Base-by-base conservation (phyloP, 2,113 vertebrate genomes). In the Synchiropus splendidus region DNA sequence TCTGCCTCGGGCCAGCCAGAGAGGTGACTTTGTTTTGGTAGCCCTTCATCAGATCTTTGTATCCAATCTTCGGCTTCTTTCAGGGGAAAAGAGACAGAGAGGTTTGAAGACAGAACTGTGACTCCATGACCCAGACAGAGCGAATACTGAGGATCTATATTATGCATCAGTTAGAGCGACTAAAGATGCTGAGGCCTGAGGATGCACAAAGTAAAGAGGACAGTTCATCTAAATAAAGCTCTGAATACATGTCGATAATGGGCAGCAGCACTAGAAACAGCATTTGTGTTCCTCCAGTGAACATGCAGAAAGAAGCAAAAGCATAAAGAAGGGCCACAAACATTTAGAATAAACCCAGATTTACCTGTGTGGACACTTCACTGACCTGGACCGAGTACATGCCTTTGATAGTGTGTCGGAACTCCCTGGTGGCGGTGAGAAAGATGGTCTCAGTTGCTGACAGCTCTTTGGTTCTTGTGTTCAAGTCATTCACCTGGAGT, bases 361-460 rank as follows among this genome's bases (percentile, higher is more conserved):
- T 27, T 27, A 5, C 21, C 21, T 27, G 4, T 5, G 21, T 9
- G 42, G 4, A 8, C 12, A 10, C 36, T 9, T 10, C 32, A 86
- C 94, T 72, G 69, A 98, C 95, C 10, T 89, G 85, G 16, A 90
- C 54, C 1, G 90, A 92, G 64, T 92, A 97, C 91, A 97, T 92
- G 70, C 86, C 86, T 54, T 98, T 98, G 60, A 98, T 89, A 45
- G 84, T 91, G 44, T 87, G 86, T 67, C 95, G 84, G 65, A 98
- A 98, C 54, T 88, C 81, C 48, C 86, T 88, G 0, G 92, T 96
- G 63, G 94, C 90, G 34, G 72, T 78, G 12, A 92, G 89, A 58
- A 97, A 97, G 37, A 97, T 78, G 44, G 42, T 81, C 61, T 98
- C 95, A 0, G 88, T 85, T n/a, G 75, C 74, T 0, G 94, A 92